phyloP scores from a whole-genome alignment of 2,113 vertebrate species.

The Chloropsis hardwickii region DNA sequence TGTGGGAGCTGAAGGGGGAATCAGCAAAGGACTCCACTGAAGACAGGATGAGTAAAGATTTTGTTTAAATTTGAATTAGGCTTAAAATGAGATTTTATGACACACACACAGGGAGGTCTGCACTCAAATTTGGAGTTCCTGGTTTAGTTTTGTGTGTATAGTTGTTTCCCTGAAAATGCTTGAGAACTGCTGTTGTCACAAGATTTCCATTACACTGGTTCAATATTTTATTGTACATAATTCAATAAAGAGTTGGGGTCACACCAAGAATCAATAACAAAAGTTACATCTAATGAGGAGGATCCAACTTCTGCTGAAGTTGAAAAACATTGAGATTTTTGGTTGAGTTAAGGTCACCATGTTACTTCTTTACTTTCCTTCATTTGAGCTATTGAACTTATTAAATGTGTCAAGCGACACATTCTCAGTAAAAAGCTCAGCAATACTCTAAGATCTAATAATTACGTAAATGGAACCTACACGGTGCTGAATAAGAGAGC shows the following conservation, averaged over 20 bases:
- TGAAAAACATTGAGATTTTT: neutral
- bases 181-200: neutral
- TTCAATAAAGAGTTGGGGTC: neutral
- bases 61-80: neutral
- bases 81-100: neutral
- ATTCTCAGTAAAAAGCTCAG: neutral
- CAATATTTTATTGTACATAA: neutral
- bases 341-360: rapidly evolving
- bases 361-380: neutral
- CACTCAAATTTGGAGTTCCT: neutral
- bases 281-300: neutral
- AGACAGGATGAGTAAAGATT: neutral
- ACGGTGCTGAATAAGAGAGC: neutral
- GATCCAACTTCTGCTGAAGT: neutral
- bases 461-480: neutral
- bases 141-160: neutral
- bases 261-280: neutral
- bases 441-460: neutral
- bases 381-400: neutral
- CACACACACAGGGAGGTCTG: neutral
- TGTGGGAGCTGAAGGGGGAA: neutral
- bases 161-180: neutral
- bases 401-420: neutral
- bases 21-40: neutral
- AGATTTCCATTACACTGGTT: neutral